Evolutionary conservation across 2,113 vertebrate genomes (phyloP).

Genomic region (Oophaga pumilio): DNA sequence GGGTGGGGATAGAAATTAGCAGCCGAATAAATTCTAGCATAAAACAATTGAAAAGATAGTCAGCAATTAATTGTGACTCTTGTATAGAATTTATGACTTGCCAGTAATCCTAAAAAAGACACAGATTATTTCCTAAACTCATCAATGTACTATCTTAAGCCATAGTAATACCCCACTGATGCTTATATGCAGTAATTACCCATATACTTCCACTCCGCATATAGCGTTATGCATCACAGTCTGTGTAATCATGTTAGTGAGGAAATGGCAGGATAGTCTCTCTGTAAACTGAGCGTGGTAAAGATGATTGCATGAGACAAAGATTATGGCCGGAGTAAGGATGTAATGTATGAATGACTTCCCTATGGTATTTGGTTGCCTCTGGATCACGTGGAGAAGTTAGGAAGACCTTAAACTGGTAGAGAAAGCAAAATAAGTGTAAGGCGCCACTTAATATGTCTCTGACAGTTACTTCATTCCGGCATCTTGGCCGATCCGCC

Average conservation of each 20-base stretch:
- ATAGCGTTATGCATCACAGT: not conserved
- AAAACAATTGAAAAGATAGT: not conserved
- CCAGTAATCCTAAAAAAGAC: not conserved
- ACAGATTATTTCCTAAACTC: not conserved
- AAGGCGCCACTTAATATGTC: not conserved
- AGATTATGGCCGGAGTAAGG: not conserved
- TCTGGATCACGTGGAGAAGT: not conserved
- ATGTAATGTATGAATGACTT: not conserved
- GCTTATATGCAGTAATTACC: not conserved
- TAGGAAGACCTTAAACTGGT: not conserved
- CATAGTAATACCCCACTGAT: not conserved
- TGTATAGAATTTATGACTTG: not conserved
- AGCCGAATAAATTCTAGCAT: not conserved
- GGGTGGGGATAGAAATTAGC: not conserved
- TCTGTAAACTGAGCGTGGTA: not conserved
- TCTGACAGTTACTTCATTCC: slow-evolving; percentile 14
- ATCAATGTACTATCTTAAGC: not conserved
- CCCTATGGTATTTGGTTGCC: not conserved
- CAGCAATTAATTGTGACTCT: not conserved
- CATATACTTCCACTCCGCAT: not conserved
- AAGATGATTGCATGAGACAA: slow-evolving; percentile 1
- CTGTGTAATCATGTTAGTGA: not conserved
- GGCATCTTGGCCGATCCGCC: not conserved
- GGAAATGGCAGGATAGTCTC: slow-evolving; percentile 18
- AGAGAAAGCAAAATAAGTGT: not conserved